Percentiles rank a stretch among this genome's conserved stretches.
Evolutionary conservation across 2,797 vertebrate species (phyloP).

Genomic region (Schizopygopsis pylzovi): DNA sequence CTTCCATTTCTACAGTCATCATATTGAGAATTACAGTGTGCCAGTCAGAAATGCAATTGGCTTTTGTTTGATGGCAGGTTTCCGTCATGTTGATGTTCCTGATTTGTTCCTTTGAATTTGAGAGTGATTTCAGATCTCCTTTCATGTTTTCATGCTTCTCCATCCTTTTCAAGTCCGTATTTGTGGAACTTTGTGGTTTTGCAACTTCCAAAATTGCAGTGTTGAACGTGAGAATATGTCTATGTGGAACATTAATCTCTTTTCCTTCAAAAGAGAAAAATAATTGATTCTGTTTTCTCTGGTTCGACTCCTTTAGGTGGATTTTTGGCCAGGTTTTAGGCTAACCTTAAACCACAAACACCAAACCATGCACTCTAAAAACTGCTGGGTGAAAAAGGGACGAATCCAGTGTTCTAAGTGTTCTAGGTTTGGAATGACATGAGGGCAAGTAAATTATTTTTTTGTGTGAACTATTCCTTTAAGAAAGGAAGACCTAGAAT

Average conservation of each 20-base stretch:
- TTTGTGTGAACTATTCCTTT: too few species aligned
- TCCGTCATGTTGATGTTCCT: slow-evolving; percentile 14
- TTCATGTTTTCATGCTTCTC: background rate
- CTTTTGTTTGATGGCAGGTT: slow-evolving; percentile 56
- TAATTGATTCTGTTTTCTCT: background rate
- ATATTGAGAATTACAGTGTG: background rate
- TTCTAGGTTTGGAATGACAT: too few species aligned
- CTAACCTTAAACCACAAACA: background rate
- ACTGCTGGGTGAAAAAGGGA: too few species aligned
- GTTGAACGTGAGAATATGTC: background rate
- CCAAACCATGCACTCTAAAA: background rate
- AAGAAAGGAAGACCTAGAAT: too few species aligned
- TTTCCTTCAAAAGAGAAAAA: background rate
- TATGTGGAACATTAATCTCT: background rate
- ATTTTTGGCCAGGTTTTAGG: background rate
- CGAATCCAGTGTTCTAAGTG: too few species aligned
- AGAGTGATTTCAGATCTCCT: background rate
- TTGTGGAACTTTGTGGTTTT: background rate
- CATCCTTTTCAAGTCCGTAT: background rate
- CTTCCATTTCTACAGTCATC: background rate
- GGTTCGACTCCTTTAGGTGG: background rate
- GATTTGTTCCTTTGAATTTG: background rate
- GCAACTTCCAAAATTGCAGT: background rate
- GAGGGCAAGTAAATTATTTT: too few species aligned
- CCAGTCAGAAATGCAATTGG: background rate